Percentiles rank a stretch among this genome's conserved stretches.
Evolutionary conservation across 2,888 invertebrate genomes (phyloP).

Genomic region (Cephonodes hylas): DNA sequence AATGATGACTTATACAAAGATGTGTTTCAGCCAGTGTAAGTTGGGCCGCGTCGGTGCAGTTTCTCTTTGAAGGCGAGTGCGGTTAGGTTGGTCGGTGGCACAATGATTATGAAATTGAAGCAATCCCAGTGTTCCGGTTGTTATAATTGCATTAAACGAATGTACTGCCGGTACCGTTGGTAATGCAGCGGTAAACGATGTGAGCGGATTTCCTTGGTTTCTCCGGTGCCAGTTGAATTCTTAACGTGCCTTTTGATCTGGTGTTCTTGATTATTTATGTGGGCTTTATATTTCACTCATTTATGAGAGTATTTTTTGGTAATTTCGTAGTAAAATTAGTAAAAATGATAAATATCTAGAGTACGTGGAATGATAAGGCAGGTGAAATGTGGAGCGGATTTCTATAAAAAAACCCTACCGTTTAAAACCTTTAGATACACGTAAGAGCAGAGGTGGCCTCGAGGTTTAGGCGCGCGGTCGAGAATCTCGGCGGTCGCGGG

Average conservation of each 20-base stretch:
- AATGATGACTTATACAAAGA: conserved; percentile 60
- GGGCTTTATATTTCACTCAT: neutral
- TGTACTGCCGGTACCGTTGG: conserved; percentile 15
- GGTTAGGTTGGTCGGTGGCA: conserved; percentile 42
- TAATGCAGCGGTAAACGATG: conserved; percentile 15
- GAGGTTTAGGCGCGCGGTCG: no score
- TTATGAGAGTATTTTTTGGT: neutral
- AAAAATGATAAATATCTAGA: no score
- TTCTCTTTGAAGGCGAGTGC: conserved; percentile 25
- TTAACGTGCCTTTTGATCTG: neutral
- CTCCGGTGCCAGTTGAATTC: conserved; percentile 9
- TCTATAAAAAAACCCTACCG: no score
- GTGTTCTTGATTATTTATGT: neutral
- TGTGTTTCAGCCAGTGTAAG: conserved; percentile 25
- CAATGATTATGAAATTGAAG: conserved; percentile 71
- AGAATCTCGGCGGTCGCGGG: no score
- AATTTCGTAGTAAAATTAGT: no score
- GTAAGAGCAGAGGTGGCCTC: no score
- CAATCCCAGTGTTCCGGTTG: conserved; percentile 69
- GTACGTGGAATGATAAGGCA: no score
- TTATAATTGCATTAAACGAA: conserved; percentile 21
- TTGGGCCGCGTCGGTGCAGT: conserved; percentile 27
- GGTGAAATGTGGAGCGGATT: no score
- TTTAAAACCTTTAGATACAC: no score
- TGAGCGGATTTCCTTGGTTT: conserved; percentile 15